Evolutionary conservation across 2,797 vertebrate genomes (phyloP).

Genomic region (Babyrousa celebensis): DNA sequence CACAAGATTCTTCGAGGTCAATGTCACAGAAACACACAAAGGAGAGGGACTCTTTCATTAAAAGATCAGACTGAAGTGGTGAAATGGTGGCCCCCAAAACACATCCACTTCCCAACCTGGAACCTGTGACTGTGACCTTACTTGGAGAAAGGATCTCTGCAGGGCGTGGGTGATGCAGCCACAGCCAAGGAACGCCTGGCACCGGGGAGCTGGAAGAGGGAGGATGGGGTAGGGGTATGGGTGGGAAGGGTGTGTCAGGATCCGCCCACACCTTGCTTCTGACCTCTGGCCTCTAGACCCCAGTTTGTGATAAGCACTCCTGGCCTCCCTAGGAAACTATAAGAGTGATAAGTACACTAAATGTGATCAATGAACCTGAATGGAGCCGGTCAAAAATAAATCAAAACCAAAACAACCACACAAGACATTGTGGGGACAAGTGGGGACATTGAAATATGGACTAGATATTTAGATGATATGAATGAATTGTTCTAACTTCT

Average conservation of each 20-base stretch:
- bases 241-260: too few species aligned
- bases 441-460: background rate
- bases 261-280: too few species aligned
- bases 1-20: background rate
- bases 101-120: background rate
- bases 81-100: background rate
- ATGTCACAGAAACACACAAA: background rate
- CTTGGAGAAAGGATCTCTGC: background rate
- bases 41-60: background rate
- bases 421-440: background rate
- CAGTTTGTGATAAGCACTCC: background rate
- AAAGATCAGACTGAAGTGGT: background rate
- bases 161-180: background rate
- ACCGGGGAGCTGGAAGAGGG: background rate
- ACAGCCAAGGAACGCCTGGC: accelerated
- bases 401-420: background rate
- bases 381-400: background rate
- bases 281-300: background rate
- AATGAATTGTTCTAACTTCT: background rate
- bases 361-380: background rate
- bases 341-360: background rate
- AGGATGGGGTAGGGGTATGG: too few species aligned
- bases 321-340: background rate
- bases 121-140: background rate
- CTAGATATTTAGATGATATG: background rate